These are phyloP conservation scores for Hylyphantes graminicola DNA, from an alignment of 1,140 invertebrate genomes.

Conservation along the genomic window DNA sequence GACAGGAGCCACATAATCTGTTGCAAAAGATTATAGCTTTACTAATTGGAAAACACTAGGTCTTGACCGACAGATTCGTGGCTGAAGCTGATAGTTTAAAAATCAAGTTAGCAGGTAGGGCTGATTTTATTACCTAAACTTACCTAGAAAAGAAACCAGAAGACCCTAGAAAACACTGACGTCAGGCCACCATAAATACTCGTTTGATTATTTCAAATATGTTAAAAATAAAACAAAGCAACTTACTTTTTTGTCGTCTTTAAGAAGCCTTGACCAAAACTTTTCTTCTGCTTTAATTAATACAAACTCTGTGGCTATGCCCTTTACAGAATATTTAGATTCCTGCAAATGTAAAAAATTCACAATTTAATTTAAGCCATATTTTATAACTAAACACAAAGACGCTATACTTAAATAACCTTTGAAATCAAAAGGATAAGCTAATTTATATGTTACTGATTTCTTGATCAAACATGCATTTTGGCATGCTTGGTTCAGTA, in stretches of 20 bases:
- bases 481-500: conserved; percentile 17
- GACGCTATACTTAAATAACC: not conserved
- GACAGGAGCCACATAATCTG: too few species aligned
- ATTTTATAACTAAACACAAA: not conserved
- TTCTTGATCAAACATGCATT: conserved; percentile 30
- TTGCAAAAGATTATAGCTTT: too few species aligned
- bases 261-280: conserved; percentile 89
- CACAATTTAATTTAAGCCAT: not conserved
- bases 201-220: too few species aligned
- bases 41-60: too few species aligned
- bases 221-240: not conserved
- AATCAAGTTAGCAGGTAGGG: too few species aligned
- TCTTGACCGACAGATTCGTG: too few species aligned
- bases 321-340: conserved; percentile 73
- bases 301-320: conserved; percentile 81
- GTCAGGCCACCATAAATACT: too few species aligned
- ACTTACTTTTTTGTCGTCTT: conserved; percentile 82
- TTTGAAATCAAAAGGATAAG: too few species aligned
- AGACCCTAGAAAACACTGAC: too few species aligned
- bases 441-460: conserved; percentile 12
- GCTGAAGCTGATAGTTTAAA: too few species aligned
- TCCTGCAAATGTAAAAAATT: conserved; percentile 68
- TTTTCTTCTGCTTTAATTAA: conserved; percentile 79
- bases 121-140: too few species aligned
- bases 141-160: too few species aligned